These are phyloP conservation scores for Drosophila demipolita DNA, from an alignment of 2,888 invertebrate species.

Conservation along the genomic window DNA sequence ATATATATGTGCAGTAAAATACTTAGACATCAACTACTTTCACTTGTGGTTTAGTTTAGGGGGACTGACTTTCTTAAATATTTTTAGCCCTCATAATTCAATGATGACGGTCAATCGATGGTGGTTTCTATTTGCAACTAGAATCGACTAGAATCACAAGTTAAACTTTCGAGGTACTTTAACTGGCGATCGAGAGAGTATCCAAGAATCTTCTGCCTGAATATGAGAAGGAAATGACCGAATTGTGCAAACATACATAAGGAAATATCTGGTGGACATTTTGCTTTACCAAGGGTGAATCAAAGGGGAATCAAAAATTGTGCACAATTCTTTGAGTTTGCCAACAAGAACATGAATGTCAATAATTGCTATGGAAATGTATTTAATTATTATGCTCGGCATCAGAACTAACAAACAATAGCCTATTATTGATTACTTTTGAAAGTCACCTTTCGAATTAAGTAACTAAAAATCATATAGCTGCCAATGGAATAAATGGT, in stretches of 20 bases:
- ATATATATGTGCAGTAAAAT: neutral
- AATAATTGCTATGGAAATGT: neutral
- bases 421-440: neutral
- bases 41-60: neutral
- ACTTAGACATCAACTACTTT: neutral
- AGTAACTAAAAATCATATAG: slow-evolving; percentile 9
- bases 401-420: neutral
- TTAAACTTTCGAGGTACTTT: neutral
- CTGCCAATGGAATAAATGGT: slow-evolving; percentile 17
- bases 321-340: neutral
- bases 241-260: neutral
- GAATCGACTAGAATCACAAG: neutral
- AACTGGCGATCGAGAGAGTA: neutral
- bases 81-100: neutral
- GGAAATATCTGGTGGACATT: neutral
- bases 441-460: neutral
- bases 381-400: neutral
- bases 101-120: neutral
- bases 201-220: neutral
- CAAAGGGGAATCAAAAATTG: too few relatives aligned
- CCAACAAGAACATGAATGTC: neutral
- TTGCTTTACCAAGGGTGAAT: neutral
- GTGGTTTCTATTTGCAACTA: neutral
- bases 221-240: neutral
- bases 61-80: neutral